Base-by-base conservation (phyloP, 1,140 invertebrate genomes). In the Armadillidium nasatum region DNA sequence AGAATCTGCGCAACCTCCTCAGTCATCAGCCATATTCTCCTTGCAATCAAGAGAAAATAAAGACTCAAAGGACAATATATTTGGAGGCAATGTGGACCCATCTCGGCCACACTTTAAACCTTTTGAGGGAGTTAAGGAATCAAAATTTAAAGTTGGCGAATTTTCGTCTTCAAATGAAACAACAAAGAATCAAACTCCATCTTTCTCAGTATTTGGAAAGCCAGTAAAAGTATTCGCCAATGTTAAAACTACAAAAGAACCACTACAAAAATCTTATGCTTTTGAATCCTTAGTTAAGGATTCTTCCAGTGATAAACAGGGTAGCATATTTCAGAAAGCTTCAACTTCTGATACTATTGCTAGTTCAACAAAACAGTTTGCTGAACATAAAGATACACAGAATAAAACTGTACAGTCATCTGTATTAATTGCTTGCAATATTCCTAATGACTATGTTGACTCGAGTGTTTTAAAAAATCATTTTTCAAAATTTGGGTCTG, bases 401-500 rank as follows among this genome's bases (percentile, higher is more conserved):
- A 60, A 19, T 60, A 9, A 9, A 10, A 13, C 11, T 15, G 19
- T 15, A 60, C 11, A 60, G 19, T 60, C 50, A 60, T 15, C 50
- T 15, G 19, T 60, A 19, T 19, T 60, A 15, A 60, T 60, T 60
- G 50, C 50, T 15, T 13, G 11, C 11, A 19, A 60, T 60, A 60
- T 60, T 60, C 50, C 50, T 4, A 60, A 7, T 60, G 54, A 54
- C 46, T 78, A 75, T 75, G 69, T 80, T 69, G 75, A 78, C 23
- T 72, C 68, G 54, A 77, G 76, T 15, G 71, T 78, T 4, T 43
- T 80, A 10, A 71, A 72, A 23, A 74, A 4, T 22, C 79, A 80
- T 72, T 80, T 80, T 74, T 21, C 22, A 60, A 80, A 80, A 68
- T 80, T 76, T 80, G 79, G 79, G 0, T 67, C 72, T 0, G 71